phyloP scores from a whole-genome alignment of 2,797 vertebrate genomes.

The Sebastes vulpes region DNA sequence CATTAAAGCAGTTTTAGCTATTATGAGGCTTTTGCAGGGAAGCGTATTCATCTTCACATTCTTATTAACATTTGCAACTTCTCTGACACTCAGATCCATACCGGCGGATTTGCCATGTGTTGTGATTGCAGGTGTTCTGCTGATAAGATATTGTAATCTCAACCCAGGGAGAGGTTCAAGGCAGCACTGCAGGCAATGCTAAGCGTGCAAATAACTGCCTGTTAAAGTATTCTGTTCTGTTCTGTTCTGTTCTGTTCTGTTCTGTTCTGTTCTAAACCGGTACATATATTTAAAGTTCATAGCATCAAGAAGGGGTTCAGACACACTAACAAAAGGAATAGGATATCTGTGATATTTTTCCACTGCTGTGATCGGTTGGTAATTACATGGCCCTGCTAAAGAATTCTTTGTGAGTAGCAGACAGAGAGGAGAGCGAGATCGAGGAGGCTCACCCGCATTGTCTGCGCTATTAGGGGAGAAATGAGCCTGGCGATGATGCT shows the following conservation, averaged over 20 bases:
- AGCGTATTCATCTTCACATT: conserved; percentile 7
- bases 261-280: conserved; percentile 51
- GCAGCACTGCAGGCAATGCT: conserved; percentile 42
- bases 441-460: conserved; percentile 66
- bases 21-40: conserved; percentile 1
- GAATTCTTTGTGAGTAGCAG: conserved; percentile 67
- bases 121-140: conserved; percentile 51
- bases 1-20: neutral
- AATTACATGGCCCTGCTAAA: conserved; percentile 70
- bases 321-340: conserved; percentile 46
- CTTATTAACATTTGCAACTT: conserved; percentile 17
- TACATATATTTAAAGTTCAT: conserved; percentile 43
- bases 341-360: conserved; percentile 64
- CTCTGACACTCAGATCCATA: conserved; percentile 11
- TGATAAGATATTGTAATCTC: conserved; percentile 48
- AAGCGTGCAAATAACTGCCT: conserved; percentile 32
- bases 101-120: neutral
- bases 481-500: conserved; percentile 75
- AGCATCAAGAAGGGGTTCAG: conserved; percentile 22
- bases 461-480: conserved; percentile 79
- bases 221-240: conserved; percentile 61
- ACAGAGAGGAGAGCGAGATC: conserved; percentile 64
- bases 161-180: conserved; percentile 46
- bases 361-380: conserved; percentile 57
- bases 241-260: conserved; percentile 51